phyloP scores from a whole-genome alignment of 1,140 invertebrate genomes.

The Drosophila sulfurigaster region DNA sequence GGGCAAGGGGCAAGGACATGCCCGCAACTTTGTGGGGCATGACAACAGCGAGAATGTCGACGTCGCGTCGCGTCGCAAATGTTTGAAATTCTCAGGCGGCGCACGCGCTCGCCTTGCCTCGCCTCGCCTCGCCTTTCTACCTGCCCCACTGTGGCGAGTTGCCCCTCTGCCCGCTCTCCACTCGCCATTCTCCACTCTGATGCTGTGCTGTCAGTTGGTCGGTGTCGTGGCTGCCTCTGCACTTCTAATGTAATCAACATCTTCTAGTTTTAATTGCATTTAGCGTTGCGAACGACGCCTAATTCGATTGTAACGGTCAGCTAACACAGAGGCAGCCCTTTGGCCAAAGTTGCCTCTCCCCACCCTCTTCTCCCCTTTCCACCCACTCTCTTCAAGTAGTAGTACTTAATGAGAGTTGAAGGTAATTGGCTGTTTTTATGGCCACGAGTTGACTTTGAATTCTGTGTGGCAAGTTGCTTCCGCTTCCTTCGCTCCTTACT shows the following conservation, averaged over 20 bases:
- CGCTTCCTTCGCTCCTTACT: slow-evolving; percentile 49
- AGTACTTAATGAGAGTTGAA: slow-evolving; percentile 80
- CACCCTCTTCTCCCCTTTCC: background rate
- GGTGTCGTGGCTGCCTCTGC: slow-evolving; percentile 45
- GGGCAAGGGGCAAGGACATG: slow-evolving; percentile 8
- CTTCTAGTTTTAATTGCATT: slow-evolving; percentile 82
- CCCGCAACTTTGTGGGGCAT: slow-evolving; percentile 45
- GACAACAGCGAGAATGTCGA: slow-evolving; percentile 35
- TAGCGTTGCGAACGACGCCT: slow-evolving; percentile 76
- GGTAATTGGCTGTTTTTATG: slow-evolving; percentile 79
- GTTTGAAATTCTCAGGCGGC: slow-evolving; percentile 42
- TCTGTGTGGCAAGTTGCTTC: slow-evolving; percentile 31
- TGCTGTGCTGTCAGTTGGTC: slow-evolving; percentile 39
- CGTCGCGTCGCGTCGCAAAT: slow-evolving; percentile 23
- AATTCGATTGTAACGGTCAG: slow-evolving; percentile 82
- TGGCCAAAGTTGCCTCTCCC: slow-evolving; percentile 29
- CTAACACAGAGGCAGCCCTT: slow-evolving; percentile 53
- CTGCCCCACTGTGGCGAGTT: background rate
- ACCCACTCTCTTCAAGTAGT: slow-evolving; percentile 43
- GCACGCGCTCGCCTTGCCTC: slow-evolving; percentile 36
- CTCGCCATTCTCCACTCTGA: background rate
- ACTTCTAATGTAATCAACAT: slow-evolving; percentile 82
- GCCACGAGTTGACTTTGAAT: slow-evolving; percentile 73
- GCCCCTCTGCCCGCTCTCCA: background rate
- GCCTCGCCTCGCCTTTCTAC: background rate